Conservation (phyloP, 2,888 invertebrate genomes). For the Drosophila algonquin region DNA sequence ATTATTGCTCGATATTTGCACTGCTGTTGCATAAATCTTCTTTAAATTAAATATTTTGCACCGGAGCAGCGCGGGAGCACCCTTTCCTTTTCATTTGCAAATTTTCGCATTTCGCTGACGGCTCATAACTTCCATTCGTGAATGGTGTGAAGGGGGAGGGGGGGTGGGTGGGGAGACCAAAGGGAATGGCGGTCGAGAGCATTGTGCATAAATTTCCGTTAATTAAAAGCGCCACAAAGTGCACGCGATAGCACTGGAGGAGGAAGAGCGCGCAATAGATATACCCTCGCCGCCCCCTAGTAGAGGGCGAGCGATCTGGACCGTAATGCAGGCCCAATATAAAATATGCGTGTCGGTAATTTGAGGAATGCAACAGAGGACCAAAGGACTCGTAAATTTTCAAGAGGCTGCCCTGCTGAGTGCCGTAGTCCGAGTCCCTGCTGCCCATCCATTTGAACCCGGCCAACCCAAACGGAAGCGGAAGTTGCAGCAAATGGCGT, state of each 20-base stretch:
- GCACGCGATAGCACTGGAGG: conserved; percentile 50
- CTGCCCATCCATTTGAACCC: conserved; percentile 31
- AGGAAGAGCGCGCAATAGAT: conserved; percentile 23
- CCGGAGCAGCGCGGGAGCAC: conserved; percentile 1
- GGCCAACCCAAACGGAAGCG: conserved; percentile 61
- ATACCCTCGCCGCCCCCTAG: neutral
- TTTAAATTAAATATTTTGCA: conserved; percentile 32
- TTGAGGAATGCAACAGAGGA: conserved; percentile 71
- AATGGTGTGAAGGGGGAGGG: conserved; percentile 2
- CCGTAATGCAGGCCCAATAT: conserved; percentile 69
- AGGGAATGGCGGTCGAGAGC: conserved; percentile 28
- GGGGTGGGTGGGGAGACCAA: neutral
- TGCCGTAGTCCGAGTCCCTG: neutral
- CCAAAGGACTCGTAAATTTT: conserved; percentile 69
- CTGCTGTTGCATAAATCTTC: neutral
- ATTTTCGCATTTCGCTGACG: conserved; percentile 52
- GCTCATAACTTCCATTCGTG: conserved; percentile 53
- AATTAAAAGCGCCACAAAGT: conserved; percentile 74
- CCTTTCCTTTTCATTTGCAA: conserved; percentile 52
- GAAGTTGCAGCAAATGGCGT: conserved; percentile 77
- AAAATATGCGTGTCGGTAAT: conserved; percentile 78
- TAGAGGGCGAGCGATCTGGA: conserved; percentile 12
- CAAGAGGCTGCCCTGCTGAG: conserved; percentile 47
- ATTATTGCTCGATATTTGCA: conserved; percentile 3
- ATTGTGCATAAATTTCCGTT: conserved; percentile 77